Evolutionary conservation across 2,888 invertebrate genomes (phyloP).

Genomic region (Malthinus flaveolus): DNA sequence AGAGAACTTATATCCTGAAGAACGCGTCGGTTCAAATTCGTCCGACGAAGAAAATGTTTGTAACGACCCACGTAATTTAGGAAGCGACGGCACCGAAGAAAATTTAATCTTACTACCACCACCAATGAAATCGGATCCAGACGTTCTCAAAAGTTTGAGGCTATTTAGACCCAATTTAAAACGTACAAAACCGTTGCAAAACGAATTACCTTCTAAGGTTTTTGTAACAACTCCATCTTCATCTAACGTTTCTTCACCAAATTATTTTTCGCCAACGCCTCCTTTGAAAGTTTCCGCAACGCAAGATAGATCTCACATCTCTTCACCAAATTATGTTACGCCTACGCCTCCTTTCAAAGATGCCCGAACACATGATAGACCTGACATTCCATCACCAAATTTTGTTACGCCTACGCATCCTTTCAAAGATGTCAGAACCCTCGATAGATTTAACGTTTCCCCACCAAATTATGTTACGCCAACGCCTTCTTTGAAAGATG

Average conservation of each 20-base stretch:
- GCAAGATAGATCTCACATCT: no score
- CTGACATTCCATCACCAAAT: no score
- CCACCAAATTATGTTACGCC: no score
- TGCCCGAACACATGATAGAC: no score
- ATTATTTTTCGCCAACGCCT: no score
- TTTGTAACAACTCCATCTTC: constrained; percentile 8
- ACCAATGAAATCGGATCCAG: constrained; percentile 54
- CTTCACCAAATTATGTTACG: no score
- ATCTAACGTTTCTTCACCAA: neutral
- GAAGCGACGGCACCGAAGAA: constrained; percentile 53
- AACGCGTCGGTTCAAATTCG: constrained; percentile 36
- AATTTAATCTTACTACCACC: constrained; percentile 32
- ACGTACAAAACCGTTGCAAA: constrained; percentile 30
- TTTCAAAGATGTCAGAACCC: no score
- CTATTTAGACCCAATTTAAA: constrained; percentile 57
- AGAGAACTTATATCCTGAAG: constrained; percentile 40
- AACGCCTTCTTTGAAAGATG: no score
- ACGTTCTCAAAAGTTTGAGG: constrained; percentile 57
- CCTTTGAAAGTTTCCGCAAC: no score
- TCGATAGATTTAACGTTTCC: no score
- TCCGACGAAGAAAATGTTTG: constrained; percentile 56
- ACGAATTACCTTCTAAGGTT: constrained; percentile 15
- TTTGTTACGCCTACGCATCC: no score
- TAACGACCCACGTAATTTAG: constrained; percentile 56
- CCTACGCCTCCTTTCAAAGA: no score